Conservation (phyloP, 35 echinoderm and acorn worm genomes). For the Strongylocentrotus purpuratus region DNA sequence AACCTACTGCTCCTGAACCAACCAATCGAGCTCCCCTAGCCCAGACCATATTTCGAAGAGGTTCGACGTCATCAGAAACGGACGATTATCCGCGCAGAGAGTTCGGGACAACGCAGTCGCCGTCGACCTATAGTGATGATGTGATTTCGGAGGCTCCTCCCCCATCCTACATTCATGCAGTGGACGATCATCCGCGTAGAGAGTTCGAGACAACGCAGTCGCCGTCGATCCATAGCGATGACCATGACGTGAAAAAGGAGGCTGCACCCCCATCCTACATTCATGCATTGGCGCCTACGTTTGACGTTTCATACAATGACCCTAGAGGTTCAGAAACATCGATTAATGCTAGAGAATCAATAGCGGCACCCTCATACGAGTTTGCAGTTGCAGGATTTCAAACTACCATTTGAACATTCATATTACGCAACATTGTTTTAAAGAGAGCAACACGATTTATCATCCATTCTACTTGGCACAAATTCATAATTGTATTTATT, state of each 20-base stretch:
- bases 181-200: background rate
- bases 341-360: background rate
- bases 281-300: background rate
- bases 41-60: background rate
- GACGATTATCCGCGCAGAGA: background rate
- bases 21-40: no score
- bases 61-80: background rate
- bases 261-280: background rate
- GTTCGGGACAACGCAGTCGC: background rate
- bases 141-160: background rate
- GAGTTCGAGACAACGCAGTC: background rate
- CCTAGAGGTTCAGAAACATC: background rate
- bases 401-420: no score
- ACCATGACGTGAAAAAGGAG: background rate
- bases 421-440: no score
- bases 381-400: background rate
- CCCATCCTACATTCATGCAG: no score
- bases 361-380: background rate
- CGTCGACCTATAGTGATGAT: background rate
- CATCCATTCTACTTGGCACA: no score
- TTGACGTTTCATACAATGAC: background rate
- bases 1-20: no score
- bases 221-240: background rate
- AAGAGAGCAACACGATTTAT: no score
- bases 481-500: no score